These are phyloP conservation scores for Rhizomys pruinosus DNA, from an alignment of 2,113 vertebrate species.

Conservation along the genomic window DNA sequence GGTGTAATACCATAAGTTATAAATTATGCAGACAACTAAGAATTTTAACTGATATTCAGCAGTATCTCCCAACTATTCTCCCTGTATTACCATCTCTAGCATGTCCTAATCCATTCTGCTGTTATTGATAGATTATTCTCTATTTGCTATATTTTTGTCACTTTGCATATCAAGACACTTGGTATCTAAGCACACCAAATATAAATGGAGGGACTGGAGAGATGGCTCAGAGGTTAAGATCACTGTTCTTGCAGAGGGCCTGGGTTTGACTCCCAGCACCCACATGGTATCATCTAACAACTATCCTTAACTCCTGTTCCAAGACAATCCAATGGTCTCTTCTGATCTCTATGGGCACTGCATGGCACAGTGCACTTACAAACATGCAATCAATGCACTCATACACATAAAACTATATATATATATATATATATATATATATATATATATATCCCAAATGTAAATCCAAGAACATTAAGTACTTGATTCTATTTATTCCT, in stretches of 20 bases:
- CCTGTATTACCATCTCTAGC: background rate
- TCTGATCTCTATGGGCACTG: too few relatives aligned
- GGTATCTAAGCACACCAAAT: conserved; percentile 8
- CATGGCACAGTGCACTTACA: too few relatives aligned
- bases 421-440: too few relatives aligned
- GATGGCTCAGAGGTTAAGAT: too few relatives aligned
- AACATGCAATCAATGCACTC: too few relatives aligned
- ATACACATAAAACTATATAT: too few relatives aligned
- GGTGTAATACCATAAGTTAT: background rate
- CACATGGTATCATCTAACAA: too few relatives aligned
- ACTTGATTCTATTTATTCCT: conserved; percentile 3
- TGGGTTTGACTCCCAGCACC: too few relatives aligned
- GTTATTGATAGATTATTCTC: background rate
- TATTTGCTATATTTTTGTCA: background rate
- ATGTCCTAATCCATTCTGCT: background rate
- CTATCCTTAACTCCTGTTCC: too few relatives aligned
- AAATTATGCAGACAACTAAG: conserved; percentile 8
- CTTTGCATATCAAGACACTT: background rate
- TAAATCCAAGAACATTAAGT: background rate
- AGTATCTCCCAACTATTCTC: background rate
- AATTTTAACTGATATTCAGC: background rate
- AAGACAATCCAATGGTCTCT: too few relatives aligned
- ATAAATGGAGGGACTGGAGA: too few relatives aligned
- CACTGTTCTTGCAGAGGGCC: too few relatives aligned
- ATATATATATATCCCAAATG: background rate